phyloP scores from a whole-genome alignment of 2,888 invertebrate genomes.

The Lasius fuliginosus region DNA sequence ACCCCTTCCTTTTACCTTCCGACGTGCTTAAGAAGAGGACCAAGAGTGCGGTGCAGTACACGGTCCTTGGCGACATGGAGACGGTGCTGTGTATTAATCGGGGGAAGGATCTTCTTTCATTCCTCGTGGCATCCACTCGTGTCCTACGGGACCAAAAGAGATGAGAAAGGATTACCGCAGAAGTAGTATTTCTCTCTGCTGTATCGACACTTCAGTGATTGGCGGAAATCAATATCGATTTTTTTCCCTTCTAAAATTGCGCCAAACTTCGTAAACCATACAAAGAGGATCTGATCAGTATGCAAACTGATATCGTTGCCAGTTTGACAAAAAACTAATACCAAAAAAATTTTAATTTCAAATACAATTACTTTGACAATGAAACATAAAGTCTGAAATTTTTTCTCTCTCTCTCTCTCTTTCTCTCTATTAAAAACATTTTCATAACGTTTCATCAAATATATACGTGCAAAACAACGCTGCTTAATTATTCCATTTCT shows the following conservation, averaged over 20 bases:
- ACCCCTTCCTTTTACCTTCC: slow-evolving; percentile 65
- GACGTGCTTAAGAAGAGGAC: slow-evolving; percentile 71
- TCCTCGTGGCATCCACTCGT: slow-evolving; percentile 65
- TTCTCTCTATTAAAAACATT: not conserved
- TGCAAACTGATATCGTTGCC: not conserved
- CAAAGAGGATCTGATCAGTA: not conserved
- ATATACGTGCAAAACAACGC: not conserved
- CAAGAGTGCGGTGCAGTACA: slow-evolving; percentile 51
- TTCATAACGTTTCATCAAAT: not conserved
- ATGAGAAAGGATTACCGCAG: slow-evolving; percentile 72
- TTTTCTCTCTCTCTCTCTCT: not conserved
- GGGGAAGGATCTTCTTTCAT: slow-evolving; percentile 73
- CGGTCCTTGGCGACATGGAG: slow-evolving; percentile 70
- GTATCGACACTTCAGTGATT: slow-evolving; percentile 75
- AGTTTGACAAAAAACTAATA: not conserved
- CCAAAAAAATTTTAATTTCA: not conserved
- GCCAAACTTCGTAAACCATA: not conserved
- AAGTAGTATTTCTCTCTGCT: slow-evolving; percentile 66
- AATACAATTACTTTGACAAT: not conserved
- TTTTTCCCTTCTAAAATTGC: slow-evolving; percentile 45
- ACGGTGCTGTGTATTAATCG: slow-evolving; percentile 75
- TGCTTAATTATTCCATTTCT: not conserved
- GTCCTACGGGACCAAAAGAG: slow-evolving; percentile 47
- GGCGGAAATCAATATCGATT: slow-evolving; percentile 64
- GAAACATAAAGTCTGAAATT: not conserved